Evolutionary conservation across 2,888 invertebrate species (phyloP), one percentile per base, ranked within the genome.

Genomic region (Thereva nobilitata): DNA sequence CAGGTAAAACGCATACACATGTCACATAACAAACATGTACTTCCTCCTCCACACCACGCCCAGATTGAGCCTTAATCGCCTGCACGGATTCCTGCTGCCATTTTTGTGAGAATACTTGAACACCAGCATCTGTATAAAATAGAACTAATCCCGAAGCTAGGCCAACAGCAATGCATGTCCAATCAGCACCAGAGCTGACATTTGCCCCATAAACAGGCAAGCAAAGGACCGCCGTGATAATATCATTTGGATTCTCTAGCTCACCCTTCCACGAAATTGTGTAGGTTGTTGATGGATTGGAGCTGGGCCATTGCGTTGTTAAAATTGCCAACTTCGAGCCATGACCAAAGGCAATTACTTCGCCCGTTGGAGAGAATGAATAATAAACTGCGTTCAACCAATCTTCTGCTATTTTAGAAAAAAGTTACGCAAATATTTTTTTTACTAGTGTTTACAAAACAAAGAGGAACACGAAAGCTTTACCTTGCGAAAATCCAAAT

Each of bases 111-210:
- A 94, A 83, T 54, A 97, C 81, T 70, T 93, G 82, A 66, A 89
- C 87, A 10, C 95, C 95, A 70, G 87, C 89, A 78, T 97, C 95
- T 1, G 94, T 93, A 77, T 93, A 96, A 81, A 96, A 94, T 70
- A 90, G 85, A 8, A 97, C 84, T 82, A 85, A 86, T 12, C 97
- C 97, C 72, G 92, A 90, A 73, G 87, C 88, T 75, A 92, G 91
- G 9, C 97, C 97, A 67, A 95, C 86, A 68, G 90, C 87, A 68
- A 97, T 86, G 77, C 95, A 95, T 9, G 94, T 95, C 97, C 97
- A 97, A 78, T 97, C 97, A 37, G 93, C 88, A 3, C 75, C 78
- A 5, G 87, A 88, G 76, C 89, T 84, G 0, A 74, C 73, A 63
- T 71, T 72, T 9, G 72, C 73, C 1, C 80, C 78, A 49, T 80